A percentile compares a stretch with the other conserved stretches of the same genome.
Conservation (phyloP, 2,113 vertebrate species). For the Tetraodon nigroviridis region DNA sequence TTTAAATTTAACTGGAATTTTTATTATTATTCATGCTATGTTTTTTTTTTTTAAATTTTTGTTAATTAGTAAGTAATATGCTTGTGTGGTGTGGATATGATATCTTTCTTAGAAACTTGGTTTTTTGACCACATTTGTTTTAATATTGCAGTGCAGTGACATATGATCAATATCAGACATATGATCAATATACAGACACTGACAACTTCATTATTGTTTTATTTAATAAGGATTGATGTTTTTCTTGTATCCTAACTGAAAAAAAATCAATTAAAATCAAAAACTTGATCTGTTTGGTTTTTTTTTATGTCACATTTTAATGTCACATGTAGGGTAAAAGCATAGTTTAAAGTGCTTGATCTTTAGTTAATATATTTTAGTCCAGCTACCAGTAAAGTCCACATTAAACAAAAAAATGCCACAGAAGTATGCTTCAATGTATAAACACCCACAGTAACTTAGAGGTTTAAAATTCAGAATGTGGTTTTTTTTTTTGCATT, state of each 20-base stretch:
- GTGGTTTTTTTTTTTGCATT: too few species aligned
- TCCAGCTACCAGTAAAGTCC: too few species aligned
- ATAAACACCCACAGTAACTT: too few species aligned
- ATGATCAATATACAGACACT: neutral
- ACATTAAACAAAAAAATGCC: too few species aligned
- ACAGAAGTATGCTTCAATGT: too few species aligned
- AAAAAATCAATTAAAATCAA: neutral
- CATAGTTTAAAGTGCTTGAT: too few species aligned
- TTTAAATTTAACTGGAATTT: slow-evolving; percentile 44
- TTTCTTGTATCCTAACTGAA: neutral
- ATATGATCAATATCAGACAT: neutral
- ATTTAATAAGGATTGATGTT: neutral
- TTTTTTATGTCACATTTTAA: too few species aligned
- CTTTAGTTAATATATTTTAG: too few species aligned
- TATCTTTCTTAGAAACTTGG: neutral
- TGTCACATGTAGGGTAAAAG: too few species aligned
- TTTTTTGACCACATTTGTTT: neutral
- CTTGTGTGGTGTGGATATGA: slow-evolving; percentile 1
- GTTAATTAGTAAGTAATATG: slow-evolving; percentile 36
- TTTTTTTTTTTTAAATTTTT: slow-evolving; percentile 27
- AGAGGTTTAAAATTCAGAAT: too few species aligned
- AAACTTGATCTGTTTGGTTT: too few species aligned
- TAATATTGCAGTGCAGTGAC: neutral
- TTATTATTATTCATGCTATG: slow-evolving; percentile 42
- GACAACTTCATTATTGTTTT: neutral